phyloP scores from a whole-genome alignment of 1,140 invertebrate genomes.

The Lepidotrigona ventralis region DNA sequence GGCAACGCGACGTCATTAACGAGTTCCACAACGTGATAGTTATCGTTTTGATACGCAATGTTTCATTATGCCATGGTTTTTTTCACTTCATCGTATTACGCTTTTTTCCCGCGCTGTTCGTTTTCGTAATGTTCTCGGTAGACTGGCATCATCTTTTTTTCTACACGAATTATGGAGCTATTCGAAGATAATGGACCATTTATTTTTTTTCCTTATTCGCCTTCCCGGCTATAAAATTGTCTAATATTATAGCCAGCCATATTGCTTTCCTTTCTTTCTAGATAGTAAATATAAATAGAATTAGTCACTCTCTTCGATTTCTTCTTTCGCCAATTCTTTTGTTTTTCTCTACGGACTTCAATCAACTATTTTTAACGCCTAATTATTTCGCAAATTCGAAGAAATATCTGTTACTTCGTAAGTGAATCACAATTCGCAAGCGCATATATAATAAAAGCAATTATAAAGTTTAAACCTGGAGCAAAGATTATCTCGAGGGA shows the following conservation, averaged over 20 bases:
- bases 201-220: not conserved
- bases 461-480: not conserved
- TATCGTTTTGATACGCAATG: constrained; percentile 30
- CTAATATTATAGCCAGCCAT: not conserved
- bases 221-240: not conserved
- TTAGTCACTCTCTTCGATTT: not conserved
- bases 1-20: constrained; percentile 27
- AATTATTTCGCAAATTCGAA: not conserved
- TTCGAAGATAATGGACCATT: not conserved
- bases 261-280: not conserved
- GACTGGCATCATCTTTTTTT: not conserved
- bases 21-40: constrained; percentile 20
- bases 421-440: too few relatives aligned
- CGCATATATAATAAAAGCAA: too few relatives aligned
- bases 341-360: not conserved
- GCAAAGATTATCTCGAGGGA: too few relatives aligned
- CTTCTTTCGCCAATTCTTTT: not conserved
- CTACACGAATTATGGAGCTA: not conserved
- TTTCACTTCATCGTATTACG: constrained; percentile 12
- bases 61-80: constrained; percentile 5
- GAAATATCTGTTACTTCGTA: not conserved
- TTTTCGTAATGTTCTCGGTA: constrained; percentile 4
- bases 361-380: not conserved
- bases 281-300: too few relatives aligned
- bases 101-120: not conserved